These are phyloP conservation scores for Tauraco hartlaubi DNA, from an alignment of 2,797 vertebrate genomes.

Conservation along the genomic window DNA sequence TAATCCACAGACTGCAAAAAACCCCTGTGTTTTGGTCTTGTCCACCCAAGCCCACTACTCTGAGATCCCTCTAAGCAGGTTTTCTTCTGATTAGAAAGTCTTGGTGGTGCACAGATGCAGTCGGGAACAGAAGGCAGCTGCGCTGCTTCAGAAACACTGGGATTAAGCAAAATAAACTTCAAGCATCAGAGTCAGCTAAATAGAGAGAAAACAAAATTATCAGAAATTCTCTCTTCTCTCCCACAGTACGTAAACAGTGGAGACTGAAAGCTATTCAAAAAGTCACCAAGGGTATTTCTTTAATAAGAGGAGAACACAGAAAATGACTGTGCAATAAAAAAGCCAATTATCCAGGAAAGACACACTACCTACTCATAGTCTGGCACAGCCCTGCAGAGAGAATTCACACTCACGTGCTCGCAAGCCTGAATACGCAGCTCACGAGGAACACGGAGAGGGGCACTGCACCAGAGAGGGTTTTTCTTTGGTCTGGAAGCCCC, in stretches of 20 bases:
- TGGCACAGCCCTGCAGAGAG: conserved; percentile 11
- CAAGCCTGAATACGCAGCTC: background rate
- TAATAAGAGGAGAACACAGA: background rate
- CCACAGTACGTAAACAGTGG: conserved; percentile 24
- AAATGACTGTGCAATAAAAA: conserved; percentile 32
- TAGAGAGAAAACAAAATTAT: conserved; percentile 51
- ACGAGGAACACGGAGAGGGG: background rate
- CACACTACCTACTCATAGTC: background rate
- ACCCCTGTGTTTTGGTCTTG: background rate
- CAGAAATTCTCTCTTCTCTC: conserved; percentile 47
- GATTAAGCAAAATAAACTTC: conserved; percentile 23
- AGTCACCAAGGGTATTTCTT: conserved; percentile 20
- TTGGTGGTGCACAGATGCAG: background rate
- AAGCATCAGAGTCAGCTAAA: conserved; percentile 30
- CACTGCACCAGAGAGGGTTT: background rate
- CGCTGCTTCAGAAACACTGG: background rate
- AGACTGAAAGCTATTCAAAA: conserved; percentile 28
- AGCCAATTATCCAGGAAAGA: conserved; percentile 26
- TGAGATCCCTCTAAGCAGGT: background rate
- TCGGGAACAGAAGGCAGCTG: background rate
- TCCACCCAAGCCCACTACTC: background rate
- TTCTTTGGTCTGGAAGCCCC: background rate
- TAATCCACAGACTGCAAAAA: conserved; percentile 1
- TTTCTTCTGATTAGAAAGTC: background rate
- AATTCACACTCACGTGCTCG: background rate